phyloP scores from a whole-genome alignment of 2,797 vertebrate species.

The Strix occidentalis region DNA sequence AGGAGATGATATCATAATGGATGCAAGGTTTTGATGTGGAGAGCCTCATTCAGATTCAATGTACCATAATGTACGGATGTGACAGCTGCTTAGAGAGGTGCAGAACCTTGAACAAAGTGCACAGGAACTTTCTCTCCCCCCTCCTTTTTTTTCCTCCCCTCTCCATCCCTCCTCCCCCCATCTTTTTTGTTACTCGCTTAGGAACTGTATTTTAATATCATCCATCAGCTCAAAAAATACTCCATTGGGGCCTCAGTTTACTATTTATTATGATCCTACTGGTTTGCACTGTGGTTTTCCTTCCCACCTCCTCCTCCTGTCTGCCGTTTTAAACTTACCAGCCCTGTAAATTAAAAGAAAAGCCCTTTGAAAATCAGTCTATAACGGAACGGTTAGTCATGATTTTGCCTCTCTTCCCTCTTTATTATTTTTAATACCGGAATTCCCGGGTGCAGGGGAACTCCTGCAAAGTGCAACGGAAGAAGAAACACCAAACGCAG shows the following conservation, averaged over 20 bases:
- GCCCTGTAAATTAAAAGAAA: background rate
- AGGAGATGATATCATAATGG: conserved; percentile 86
- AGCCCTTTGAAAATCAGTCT: background rate
- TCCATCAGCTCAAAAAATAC: background rate
- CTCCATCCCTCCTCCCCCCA: background rate
- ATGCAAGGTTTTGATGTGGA: conserved; percentile 86
- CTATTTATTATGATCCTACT: background rate
- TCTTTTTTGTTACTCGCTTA: conserved; percentile 39
- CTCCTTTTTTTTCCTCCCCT: background rate
- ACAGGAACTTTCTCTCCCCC: conserved; percentile 72
- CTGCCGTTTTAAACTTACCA: background rate
- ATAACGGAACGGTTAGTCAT: fast-evolving
- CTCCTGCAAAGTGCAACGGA: background rate
- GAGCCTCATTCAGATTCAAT: conserved; percentile 86
- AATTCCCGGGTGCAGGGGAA: background rate
- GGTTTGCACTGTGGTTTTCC: background rate
- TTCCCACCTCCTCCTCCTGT: background rate
- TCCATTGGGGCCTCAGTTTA: background rate
- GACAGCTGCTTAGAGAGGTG: conserved; percentile 83
- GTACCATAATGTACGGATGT: conserved; percentile 83
- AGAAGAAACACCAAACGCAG: background rate
- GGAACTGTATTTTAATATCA: conserved; percentile 53
- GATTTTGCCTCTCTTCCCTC: background rate
- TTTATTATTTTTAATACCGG: background rate
- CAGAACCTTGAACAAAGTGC: conserved; percentile 78